These are phyloP conservation scores for Nephrotoma guestfalica DNA, from an alignment of 2,888 invertebrate genomes.

Conservation along the genomic window DNA sequence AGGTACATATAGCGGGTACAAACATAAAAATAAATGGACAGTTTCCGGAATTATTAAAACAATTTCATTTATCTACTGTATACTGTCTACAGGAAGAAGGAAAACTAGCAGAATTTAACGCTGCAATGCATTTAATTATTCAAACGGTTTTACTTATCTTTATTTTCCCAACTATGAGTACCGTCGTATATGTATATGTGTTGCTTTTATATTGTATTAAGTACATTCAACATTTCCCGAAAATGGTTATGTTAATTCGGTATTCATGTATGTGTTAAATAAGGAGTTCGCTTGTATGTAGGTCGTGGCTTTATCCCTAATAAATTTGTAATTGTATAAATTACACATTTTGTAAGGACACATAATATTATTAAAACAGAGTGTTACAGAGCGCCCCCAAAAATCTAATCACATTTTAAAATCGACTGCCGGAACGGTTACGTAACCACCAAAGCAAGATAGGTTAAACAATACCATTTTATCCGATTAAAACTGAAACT, in stretches of 20 bases:
- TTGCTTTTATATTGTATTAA: background rate
- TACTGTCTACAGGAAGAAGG: background rate
- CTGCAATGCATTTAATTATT: background rate
- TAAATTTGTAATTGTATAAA: background rate
- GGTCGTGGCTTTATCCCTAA: background rate
- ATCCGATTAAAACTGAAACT: background rate
- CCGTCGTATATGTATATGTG: background rate
- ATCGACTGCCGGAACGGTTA: background rate
- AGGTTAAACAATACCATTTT: background rate
- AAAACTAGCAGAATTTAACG: background rate
- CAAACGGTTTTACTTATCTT: background rate
- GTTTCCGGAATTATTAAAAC: background rate
- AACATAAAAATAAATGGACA: background rate
- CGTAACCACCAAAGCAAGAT: too few relatives aligned
- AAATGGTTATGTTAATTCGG: background rate
- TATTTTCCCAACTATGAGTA: background rate
- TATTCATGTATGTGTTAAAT: background rate
- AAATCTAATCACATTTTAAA: background rate
- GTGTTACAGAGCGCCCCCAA: background rate
- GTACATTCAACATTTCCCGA: background rate
- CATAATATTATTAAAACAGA: background rate
- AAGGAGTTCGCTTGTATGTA: background rate
- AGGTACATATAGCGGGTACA: background rate
- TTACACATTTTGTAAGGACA: background rate
- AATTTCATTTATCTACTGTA: background rate